Evolutionary conservation across 92 coral and sea anemone genomes (phyloP).

Genomic region (Parazoanthus darwini): DNA sequence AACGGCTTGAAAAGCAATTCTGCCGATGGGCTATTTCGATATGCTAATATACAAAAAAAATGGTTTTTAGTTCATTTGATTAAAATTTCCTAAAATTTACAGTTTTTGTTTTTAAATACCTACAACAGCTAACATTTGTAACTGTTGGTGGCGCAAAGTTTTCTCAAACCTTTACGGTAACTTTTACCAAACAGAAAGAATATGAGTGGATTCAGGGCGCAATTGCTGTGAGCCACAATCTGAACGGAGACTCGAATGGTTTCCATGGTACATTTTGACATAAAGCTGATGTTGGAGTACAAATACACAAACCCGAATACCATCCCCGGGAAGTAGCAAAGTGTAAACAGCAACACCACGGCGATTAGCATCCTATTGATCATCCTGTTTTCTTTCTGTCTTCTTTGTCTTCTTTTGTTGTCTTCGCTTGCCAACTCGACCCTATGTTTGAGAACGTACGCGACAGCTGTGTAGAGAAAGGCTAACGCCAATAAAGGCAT

Average conservation of each 20-base stretch:
- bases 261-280: not conserved
- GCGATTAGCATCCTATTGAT: not conserved
- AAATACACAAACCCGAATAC: slow-evolving; percentile 10
- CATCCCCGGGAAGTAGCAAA: slow-evolving; percentile 1
- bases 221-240: slow-evolving; percentile 4
- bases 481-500: not conserved
- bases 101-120: too few relatives aligned
- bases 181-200: slow-evolving; percentile 4
- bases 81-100: too few relatives aligned
- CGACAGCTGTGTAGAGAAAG: not conserved
- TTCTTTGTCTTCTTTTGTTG: not conserved
- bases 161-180: slow-evolving; percentile 7
- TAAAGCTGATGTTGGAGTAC: not conserved
- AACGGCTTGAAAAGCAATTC: too few relatives aligned
- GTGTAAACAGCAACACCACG: not conserved
- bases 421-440: not conserved
- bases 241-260: not conserved
- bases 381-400: slow-evolving; percentile 5
- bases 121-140: not conserved
- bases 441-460: not conserved
- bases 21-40: too few relatives aligned
- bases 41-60: too few relatives aligned
- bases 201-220: slow-evolving; percentile 11
- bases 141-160: not conserved
- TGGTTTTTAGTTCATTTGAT: not conserved